These are phyloP conservation scores for Apotomis betuletana DNA, from an alignment of 2,888 invertebrate genomes.

Conservation along the genomic window DNA sequence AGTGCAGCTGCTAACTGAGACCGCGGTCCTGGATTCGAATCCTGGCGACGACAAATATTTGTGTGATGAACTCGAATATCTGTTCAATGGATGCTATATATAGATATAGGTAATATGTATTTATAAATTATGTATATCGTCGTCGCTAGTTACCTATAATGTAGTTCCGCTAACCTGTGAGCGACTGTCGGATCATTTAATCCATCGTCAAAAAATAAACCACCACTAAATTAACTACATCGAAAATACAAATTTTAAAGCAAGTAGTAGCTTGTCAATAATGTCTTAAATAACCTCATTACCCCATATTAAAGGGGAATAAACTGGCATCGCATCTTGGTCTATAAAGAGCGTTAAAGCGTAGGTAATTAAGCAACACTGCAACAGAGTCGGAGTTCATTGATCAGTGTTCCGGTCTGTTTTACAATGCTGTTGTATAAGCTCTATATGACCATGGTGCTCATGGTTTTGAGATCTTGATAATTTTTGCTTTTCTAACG, in stretches of 20 bases:
- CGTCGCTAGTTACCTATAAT: too few relatives aligned
- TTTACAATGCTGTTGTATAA: not conserved
- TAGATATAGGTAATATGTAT: too few relatives aligned
- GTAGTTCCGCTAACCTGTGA: too few relatives aligned
- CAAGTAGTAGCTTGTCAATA: not conserved
- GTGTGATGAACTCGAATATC: too few relatives aligned
- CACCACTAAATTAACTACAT: not conserved
- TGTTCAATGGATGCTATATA: too few relatives aligned
- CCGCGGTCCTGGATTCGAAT: too few relatives aligned
- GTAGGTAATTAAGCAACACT: not conserved
- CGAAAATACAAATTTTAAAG: not conserved
- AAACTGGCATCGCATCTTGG: not conserved
- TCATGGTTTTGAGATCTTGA: not conserved
- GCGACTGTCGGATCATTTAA: too few relatives aligned
- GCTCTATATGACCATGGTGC: not conserved
- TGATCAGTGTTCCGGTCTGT: not conserved
- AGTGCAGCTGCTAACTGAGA: too few relatives aligned
- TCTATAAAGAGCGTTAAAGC: not conserved
- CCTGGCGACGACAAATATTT: too few relatives aligned
- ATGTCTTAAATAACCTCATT: not conserved
- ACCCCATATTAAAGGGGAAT: not conserved
- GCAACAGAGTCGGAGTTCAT: not conserved
- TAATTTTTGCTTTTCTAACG: not conserved
- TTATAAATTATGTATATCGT: too few relatives aligned
- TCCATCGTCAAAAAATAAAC: not conserved